Percentiles rank a stretch among this genome's conserved stretches.
These are phyloP conservation scores for Apodemia zela DNA, from an alignment of 2,888 invertebrate genomes.

Conservation along the genomic window DNA sequence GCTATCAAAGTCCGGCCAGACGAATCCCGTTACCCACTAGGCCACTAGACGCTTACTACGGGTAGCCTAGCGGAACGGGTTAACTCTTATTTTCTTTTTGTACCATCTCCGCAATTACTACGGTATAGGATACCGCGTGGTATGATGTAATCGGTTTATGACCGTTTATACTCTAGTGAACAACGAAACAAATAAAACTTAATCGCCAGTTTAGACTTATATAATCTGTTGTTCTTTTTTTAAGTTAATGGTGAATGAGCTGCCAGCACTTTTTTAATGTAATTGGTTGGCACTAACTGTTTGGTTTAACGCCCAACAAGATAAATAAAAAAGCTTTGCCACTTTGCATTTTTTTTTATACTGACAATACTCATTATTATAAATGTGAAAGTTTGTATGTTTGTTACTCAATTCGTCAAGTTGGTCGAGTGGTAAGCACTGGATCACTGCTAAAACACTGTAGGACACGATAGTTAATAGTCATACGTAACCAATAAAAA, in stretches of 20 bases:
- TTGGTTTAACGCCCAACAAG: neutral
- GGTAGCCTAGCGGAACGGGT: conserved; percentile 67
- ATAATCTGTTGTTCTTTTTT: conserved; percentile 2
- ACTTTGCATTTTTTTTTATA: no score
- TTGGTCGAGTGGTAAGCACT: no score
- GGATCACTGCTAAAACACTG: no score
- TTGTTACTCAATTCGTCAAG: no score
- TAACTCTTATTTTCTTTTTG: conserved; percentile 64
- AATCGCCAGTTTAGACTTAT: neutral
- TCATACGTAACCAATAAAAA: no score
- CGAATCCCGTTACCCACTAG: conserved; percentile 40
- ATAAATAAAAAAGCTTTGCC: no score
- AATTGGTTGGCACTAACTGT: neutral
- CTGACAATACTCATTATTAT: no score
- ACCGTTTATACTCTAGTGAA: conserved; percentile 18
- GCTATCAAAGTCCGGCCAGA: conserved; percentile 30
- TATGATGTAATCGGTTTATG: conserved; percentile 41
- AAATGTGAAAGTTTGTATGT: no score
- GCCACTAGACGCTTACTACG: conserved; percentile 55
- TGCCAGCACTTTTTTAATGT: neutral
- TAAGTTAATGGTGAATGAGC: neutral
- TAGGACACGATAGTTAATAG: no score
- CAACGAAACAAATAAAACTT: conserved; percentile 11
- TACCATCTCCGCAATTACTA: conserved; percentile 61
- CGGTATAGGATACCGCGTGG: conserved; percentile 57